Conservation (phyloP, 2,113 vertebrate species). For the Taurulus bubalis region DNA sequence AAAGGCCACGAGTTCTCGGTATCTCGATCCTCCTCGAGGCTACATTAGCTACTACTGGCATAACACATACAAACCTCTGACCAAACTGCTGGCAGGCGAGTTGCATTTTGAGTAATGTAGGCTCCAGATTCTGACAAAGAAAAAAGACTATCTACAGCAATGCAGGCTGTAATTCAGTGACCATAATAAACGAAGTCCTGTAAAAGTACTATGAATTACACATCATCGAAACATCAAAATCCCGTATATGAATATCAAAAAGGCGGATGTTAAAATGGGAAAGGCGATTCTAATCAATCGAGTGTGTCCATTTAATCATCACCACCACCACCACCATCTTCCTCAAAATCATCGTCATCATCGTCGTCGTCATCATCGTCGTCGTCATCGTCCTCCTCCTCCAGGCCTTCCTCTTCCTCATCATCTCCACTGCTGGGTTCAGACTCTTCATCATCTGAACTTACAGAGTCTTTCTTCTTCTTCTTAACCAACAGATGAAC, state of each 20-base stretch:
- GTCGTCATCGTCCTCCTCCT: neutral
- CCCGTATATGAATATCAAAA: neutral
- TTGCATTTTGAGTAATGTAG: slow-evolving; percentile 9
- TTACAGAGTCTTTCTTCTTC: slow-evolving; percentile 29
- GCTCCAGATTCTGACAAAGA: slow-evolving; percentile 1
- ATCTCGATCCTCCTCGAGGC: neutral
- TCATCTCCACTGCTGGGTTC: slow-evolving; percentile 65
- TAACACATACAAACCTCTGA: neutral
- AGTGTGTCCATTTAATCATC: slow-evolving; percentile 38
- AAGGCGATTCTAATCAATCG: neutral
- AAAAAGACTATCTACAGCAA: neutral
- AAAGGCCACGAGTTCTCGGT: neutral
- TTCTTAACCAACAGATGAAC: slow-evolving; percentile 44
- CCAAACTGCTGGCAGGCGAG: neutral
- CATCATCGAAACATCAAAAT: neutral
- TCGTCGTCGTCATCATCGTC: neutral
- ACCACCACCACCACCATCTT: neutral
- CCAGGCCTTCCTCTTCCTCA: neutral
- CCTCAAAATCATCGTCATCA: neutral
- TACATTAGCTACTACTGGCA: neutral
- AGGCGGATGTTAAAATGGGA: neutral
- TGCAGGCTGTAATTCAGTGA: neutral
- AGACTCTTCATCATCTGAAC: slow-evolving; percentile 63
- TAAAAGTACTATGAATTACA: slow-evolving; percentile 1
- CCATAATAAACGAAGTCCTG: neutral